Percentiles rank a stretch among this genome's conserved stretches.
Conservation (phyloP, 2,797 vertebrate species). For the Artibeus lituratus region DNA sequence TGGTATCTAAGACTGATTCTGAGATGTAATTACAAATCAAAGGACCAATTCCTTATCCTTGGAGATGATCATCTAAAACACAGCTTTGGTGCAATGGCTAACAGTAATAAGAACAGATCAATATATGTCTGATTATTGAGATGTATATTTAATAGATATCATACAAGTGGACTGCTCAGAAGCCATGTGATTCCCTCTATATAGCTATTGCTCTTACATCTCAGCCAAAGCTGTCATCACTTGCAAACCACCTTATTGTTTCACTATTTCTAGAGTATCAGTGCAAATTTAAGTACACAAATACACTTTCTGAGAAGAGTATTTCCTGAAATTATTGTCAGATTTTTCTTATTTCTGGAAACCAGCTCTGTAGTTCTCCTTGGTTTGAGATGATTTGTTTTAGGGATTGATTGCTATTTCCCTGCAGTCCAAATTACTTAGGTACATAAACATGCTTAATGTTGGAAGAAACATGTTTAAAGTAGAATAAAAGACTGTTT, state of each 20-base stretch:
- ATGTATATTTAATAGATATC: not conserved
- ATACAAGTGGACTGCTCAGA: not conserved
- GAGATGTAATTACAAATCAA: conserved; percentile 33
- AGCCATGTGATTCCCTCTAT: not conserved
- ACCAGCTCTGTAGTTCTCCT: not conserved
- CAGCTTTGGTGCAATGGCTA: conserved; percentile 20
- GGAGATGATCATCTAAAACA: not conserved
- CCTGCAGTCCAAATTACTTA: not conserved
- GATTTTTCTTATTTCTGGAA: conserved; percentile 33
- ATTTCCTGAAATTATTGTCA: conserved; percentile 39
- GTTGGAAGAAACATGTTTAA: conserved; percentile 39
- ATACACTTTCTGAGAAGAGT: conserved; percentile 13
- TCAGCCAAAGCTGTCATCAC: not conserved
- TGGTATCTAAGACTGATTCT: not conserved
- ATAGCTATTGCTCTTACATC: not conserved
- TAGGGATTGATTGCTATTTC: conserved; percentile 23
- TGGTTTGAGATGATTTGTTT: conserved; percentile 22
- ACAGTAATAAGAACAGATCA: not conserved
- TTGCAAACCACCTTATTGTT: not conserved
- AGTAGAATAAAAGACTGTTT: conserved; percentile 3
- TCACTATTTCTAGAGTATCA: not conserved
- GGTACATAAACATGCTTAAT: conserved; percentile 7
- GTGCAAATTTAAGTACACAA: conserved; percentile 4
- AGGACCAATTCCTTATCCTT: conserved; percentile 21
- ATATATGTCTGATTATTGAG: not conserved